phyloP scores from a whole-genome alignment of 2,797 vertebrate genomes.

The Iguana delicatissima region DNA sequence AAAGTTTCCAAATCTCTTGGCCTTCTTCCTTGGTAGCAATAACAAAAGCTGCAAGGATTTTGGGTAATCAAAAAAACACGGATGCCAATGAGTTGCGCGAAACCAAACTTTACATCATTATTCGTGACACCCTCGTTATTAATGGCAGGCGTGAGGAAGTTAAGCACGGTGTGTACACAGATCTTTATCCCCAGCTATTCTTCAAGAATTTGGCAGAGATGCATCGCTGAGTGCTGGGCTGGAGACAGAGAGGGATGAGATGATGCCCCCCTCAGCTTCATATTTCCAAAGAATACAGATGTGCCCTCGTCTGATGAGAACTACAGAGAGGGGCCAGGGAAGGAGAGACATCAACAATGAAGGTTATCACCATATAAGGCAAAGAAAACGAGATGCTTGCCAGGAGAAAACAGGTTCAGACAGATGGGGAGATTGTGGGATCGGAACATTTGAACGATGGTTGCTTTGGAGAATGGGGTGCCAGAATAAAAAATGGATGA shows the following conservation, averaged over 20 bases:
- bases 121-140: slow-evolving; percentile 60
- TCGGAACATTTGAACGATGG: fast-evolving
- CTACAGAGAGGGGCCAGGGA: slow-evolving; percentile 7
- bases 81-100: slow-evolving; percentile 49
- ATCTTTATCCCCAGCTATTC: slow-evolving; percentile 66
- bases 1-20: slow-evolving; percentile 52
- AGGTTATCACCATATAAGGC: slow-evolving; percentile 62
- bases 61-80: slow-evolving; percentile 46
- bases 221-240: slow-evolving; percentile 56
- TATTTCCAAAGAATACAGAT: slow-evolving; percentile 69
- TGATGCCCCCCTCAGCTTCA: slow-evolving; percentile 32
- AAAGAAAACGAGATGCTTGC: slow-evolving; percentile 42
- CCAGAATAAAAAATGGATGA: fast-evolving
- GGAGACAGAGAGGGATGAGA: slow-evolving; percentile 69
- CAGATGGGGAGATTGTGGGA: not conserved
- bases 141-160: slow-evolving; percentile 58
- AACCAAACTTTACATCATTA: slow-evolving; percentile 55
- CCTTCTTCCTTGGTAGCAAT: slow-evolving; percentile 44
- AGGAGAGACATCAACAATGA: slow-evolving; percentile 57
- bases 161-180: slow-evolving; percentile 59
- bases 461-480: fast-evolving
- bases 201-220: slow-evolving; percentile 66
- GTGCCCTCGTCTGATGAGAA: slow-evolving; percentile 60
- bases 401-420: slow-evolving; percentile 25
- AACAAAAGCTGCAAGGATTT: fast-evolving